phyloP scores from a whole-genome alignment of 2,797 vertebrate species.

The Acanthurus lineatus region DNA sequence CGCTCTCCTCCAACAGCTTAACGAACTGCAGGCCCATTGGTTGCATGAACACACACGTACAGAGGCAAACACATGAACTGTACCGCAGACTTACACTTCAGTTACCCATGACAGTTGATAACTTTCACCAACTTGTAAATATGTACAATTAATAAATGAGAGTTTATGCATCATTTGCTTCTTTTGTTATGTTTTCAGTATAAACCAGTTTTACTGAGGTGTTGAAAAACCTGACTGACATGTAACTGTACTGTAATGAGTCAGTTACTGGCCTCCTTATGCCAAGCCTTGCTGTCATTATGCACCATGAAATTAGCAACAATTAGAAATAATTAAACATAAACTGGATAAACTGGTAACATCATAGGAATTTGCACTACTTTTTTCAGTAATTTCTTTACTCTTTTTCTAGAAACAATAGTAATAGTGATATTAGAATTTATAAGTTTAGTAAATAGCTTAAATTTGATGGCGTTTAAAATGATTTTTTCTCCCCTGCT shows the following conservation, averaged over 20 bases:
- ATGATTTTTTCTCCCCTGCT: neutral
- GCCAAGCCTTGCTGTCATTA: neutral
- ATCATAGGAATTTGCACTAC: too few species aligned
- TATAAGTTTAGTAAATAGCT: too few species aligned
- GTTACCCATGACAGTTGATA: neutral
- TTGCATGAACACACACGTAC: neutral
- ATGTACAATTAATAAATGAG: slow-evolving; percentile 69
- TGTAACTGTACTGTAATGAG: slow-evolving; percentile 5
- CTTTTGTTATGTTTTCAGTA: neutral
- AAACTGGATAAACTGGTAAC: too few species aligned
- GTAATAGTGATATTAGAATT: too few species aligned
- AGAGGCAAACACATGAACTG: too few species aligned
- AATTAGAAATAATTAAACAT: neutral
- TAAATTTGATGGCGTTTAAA: neutral
- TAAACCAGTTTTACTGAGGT: neutral
- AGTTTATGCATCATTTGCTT: neutral
- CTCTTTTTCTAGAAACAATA: too few species aligned
- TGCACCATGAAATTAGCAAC: neutral
- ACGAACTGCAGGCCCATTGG: slow-evolving; percentile 65
- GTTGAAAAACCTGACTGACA: slow-evolving; percentile 1
- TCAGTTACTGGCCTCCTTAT: neutral
- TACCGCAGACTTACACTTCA: slow-evolving; percentile 15
- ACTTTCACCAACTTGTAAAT: slow-evolving; percentile 69
- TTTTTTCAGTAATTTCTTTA: too few species aligned
- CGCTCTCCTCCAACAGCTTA: slow-evolving; percentile 71